Conservation (phyloP, 2,888 invertebrate species). For the Megalurothrips usitatus region DNA sequence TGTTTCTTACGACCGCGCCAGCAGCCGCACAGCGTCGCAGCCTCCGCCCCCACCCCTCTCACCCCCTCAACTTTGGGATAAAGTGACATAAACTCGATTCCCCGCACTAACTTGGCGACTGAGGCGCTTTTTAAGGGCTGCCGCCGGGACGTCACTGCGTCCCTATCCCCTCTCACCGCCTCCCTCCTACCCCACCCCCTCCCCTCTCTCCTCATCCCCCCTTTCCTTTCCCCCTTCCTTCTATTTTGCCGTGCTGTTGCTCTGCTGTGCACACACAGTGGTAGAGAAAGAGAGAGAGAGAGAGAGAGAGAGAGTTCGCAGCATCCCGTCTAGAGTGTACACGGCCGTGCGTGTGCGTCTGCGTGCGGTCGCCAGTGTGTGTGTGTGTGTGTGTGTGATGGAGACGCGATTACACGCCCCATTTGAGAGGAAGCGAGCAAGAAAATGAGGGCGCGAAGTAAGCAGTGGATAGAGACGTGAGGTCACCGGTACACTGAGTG, state of each 20-base stretch:
- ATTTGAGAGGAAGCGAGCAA: background rate
- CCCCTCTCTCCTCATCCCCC: too few species aligned
- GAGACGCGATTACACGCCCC: background rate
- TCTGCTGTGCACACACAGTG: background rate
- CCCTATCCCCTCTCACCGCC: background rate
- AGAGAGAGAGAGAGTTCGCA: too few species aligned
- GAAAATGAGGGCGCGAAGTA: too few species aligned
- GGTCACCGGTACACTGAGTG: too few species aligned
- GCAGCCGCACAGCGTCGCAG: slow-evolving; percentile 10
- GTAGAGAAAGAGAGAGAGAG: too few species aligned
- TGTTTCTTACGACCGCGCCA: slow-evolving; percentile 11
- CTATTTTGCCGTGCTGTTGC: background rate
- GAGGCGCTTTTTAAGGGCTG: slow-evolving; percentile 16
- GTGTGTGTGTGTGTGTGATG: background rate
- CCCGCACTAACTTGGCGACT: slow-evolving; percentile 23
- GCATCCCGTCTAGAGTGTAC: background rate
- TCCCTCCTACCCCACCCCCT: too few species aligned
- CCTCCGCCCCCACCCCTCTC: background rate
- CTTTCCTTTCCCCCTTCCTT: background rate
- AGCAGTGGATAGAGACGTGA: too few species aligned
- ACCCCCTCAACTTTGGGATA: slow-evolving; percentile 1
- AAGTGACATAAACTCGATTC: slow-evolving; percentile 26
- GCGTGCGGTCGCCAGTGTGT: background rate
- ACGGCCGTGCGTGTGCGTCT: background rate
- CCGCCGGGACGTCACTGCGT: background rate